These are phyloP conservation scores for Cotesia typhae DNA, from an alignment of 1,140 invertebrate genomes.

Conservation along the genomic window DNA sequence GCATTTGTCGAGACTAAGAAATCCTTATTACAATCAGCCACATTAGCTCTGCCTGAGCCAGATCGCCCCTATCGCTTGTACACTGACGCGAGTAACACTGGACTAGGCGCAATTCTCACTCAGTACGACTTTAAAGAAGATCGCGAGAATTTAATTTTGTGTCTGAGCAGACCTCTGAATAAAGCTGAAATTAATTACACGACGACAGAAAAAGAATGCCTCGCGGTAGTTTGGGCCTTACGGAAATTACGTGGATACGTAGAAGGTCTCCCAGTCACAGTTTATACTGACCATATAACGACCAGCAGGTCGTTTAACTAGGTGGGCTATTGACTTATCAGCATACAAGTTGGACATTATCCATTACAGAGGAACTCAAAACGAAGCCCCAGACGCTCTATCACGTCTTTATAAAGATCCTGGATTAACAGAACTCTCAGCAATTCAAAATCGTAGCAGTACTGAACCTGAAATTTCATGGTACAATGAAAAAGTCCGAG, in stretches of 20 bases:
- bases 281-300: not conserved
- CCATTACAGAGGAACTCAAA: not conserved
- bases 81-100: not conserved
- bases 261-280: not conserved
- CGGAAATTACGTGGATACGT: not conserved
- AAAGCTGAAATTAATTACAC: not conserved
- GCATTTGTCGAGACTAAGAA: not conserved
- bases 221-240: not conserved
- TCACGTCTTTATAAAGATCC: too few relatives aligned
- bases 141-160: not conserved
- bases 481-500: too few relatives aligned
- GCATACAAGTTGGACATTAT: not conserved
- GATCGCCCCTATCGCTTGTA: not conserved
- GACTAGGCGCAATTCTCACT: not conserved
- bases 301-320: not conserved
- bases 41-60: not conserved
- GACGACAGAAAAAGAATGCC: conserved; percentile 10
- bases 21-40: not conserved
- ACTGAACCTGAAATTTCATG: too few relatives aligned
- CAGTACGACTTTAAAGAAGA: not conserved
- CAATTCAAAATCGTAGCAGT: too few relatives aligned
- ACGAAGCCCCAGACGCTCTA: not conserved
- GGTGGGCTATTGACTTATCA: not conserved
- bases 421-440: too few relatives aligned
- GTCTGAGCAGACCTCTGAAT: conserved; percentile 2